Percentiles rank a stretch among this genome's conserved stretches.
phyloP scores from a whole-genome alignment of 2,888 invertebrate species.

The Phrixothrix hirtus region DNA sequence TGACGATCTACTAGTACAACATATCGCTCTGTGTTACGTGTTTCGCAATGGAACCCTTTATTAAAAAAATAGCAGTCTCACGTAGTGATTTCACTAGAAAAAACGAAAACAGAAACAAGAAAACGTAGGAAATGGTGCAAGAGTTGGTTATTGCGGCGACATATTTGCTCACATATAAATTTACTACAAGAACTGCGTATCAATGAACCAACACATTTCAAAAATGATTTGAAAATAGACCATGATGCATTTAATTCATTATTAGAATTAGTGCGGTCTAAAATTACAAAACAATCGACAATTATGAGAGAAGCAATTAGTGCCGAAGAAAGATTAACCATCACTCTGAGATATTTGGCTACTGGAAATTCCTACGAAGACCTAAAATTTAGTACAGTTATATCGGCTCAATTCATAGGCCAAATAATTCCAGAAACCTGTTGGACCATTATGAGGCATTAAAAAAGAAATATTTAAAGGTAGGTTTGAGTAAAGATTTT shows the following conservation, averaged over 20 bases:
- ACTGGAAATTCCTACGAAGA: too few relatives aligned
- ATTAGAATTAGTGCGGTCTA: too few relatives aligned
- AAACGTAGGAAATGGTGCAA: slow-evolving; percentile 1
- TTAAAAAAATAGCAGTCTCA: not conserved
- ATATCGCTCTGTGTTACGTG: too few relatives aligned
- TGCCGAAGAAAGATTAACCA: not conserved
- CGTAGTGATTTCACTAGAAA: not conserved
- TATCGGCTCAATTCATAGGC: not conserved
- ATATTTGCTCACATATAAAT: too few relatives aligned
- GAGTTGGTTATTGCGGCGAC: too few relatives aligned
- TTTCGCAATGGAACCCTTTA: too few relatives aligned
- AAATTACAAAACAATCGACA: too few relatives aligned
- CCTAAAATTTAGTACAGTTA: not conserved
- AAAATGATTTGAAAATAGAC: not conserved
- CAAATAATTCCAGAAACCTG: slow-evolving; percentile 1
- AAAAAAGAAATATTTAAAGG: not conserved
- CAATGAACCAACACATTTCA: slow-evolving; percentile 3
- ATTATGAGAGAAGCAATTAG: too few relatives aligned
- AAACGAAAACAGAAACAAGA: not conserved
- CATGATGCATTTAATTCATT: not conserved
- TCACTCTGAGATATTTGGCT: too few relatives aligned
- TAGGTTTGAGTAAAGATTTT: not conserved
- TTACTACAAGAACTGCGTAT: too few relatives aligned
- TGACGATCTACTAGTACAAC: too few relatives aligned
- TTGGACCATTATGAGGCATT: not conserved